Evolutionary conservation across 2,888 invertebrate genomes (phyloP).

Genomic region (Drymonia ruficornis): DNA sequence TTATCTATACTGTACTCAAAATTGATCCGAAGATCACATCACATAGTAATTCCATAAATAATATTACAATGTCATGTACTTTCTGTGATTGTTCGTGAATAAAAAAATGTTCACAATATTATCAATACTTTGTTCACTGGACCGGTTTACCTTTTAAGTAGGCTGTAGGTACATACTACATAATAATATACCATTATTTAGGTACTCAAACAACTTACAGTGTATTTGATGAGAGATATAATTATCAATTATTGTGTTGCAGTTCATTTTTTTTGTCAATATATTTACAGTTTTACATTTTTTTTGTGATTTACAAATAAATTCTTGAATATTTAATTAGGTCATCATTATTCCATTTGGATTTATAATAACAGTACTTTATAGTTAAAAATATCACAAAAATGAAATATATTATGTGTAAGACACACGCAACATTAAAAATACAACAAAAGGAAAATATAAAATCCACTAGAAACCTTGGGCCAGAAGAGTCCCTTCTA

Average conservation of each 20-base stretch:
- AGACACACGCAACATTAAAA: conserved; percentile 85
- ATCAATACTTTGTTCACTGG: conserved; percentile 85
- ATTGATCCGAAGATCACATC: conserved; percentile 90
- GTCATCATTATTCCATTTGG: conserved; percentile 84
- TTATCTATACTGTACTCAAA: conserved; percentile 91
- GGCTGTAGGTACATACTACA: conserved; percentile 77
- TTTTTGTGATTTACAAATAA: conserved; percentile 85
- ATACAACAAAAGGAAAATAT: conserved; percentile 84
- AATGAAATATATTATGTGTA: conserved; percentile 86
- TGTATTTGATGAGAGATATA: conserved; percentile 81
- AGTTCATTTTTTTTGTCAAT: conserved; percentile 83
- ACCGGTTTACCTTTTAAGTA: conserved; percentile 81
- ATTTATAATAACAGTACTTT: conserved; percentile 85
- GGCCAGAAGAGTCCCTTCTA: conserved; percentile 84
- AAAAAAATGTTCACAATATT: conserved; percentile 84
- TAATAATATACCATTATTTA: conserved; percentile 75
- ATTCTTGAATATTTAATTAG: conserved; percentile 85
- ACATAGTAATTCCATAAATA: conserved; percentile 88
- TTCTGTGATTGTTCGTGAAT: conserved; percentile 83
- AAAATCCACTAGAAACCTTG: conserved; percentile 85
- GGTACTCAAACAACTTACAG: conserved; percentile 82
- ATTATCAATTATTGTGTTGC: conserved; percentile 80
- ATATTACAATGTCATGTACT: conserved; percentile 86
- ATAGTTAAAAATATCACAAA: conserved; percentile 86
- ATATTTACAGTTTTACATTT: conserved; percentile 86